Evolutionary conservation across 1,140 invertebrate species (phyloP).

Genomic region (Achroia grisella): DNA sequence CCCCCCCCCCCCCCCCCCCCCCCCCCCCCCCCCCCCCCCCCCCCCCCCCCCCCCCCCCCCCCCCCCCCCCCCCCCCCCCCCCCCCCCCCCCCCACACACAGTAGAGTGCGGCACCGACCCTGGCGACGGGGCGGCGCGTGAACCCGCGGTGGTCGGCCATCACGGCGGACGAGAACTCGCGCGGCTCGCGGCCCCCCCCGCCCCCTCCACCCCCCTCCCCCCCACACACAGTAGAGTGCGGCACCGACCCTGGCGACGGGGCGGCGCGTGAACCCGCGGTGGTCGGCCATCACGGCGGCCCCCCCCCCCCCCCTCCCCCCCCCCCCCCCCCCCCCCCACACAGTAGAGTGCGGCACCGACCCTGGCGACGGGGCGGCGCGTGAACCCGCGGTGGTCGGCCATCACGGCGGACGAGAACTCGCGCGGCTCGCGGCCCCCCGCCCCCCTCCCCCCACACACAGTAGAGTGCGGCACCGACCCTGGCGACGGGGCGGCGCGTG

Average conservation of each 20-base stretch:
- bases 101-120: conserved; percentile 43
- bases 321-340: conserved; percentile 30
- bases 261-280: conserved; percentile 59
- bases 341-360: conserved; percentile 29
- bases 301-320: conserved; percentile 32
- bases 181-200: conserved; percentile 30
- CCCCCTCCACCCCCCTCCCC: conserved; percentile 27
- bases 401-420: conserved; percentile 62
- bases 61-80: no score
- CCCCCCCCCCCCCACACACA: no score
- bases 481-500: conserved; percentile 57
- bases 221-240: no score
- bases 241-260: conserved; percentile 52
- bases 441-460: conserved; percentile 27
- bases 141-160: conserved; percentile 65
- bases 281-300: conserved; percentile 64
- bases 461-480: conserved; percentile 26
- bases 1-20: no score
- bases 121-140: conserved; percentile 56
- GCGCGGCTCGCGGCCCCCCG: conserved; percentile 32
- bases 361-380: conserved; percentile 55
- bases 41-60: no score
- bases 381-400: conserved; percentile 63
- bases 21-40: no score
- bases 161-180: conserved; percentile 58